A percentile compares a stretch with the other conserved stretches of the same genome.
Evolutionary conservation across 2,113 vertebrate species (phyloP).

Genomic region (Megaleporinus macrocephalus): DNA sequence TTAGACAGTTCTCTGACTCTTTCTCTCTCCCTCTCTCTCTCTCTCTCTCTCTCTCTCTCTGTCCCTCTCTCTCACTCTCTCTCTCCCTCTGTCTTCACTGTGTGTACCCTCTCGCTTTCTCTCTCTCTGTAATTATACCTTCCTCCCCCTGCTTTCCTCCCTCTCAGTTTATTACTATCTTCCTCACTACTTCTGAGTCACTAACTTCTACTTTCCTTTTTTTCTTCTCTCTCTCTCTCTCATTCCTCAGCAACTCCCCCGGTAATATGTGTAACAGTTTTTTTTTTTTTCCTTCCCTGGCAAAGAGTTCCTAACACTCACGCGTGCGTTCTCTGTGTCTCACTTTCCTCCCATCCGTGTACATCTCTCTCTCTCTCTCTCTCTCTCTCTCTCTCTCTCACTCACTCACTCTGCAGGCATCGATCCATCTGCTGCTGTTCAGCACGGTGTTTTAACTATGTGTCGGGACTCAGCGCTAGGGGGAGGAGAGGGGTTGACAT

Average conservation of each 20-base stretch:
- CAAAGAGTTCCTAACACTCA: slow-evolving; percentile 44
- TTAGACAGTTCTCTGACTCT: slow-evolving; percentile 70
- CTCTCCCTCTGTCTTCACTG: slow-evolving; percentile 56
- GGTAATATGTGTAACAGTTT: slow-evolving; percentile 55
- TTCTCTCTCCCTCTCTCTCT: slow-evolving; percentile 58
- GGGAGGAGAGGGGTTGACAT: slow-evolving; percentile 29
- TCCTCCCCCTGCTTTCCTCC: slow-evolving; percentile 74
- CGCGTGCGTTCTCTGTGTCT: slow-evolving; percentile 36
- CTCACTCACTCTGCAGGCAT: slow-evolving; percentile 31
- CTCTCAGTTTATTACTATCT: slow-evolving; percentile 74
- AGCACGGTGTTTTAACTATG: slow-evolving; percentile 41
- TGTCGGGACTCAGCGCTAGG: slow-evolving; percentile 23
- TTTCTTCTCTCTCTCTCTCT: slow-evolving; percentile 32
- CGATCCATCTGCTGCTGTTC: slow-evolving; percentile 48
- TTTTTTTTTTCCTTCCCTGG: slow-evolving; percentile 46
- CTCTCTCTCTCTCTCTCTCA: slow-evolving; percentile 19
- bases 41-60: slow-evolving; percentile 60
- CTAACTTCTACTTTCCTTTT: slow-evolving; percentile 51
- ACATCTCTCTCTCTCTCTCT: slow-evolving; percentile 35
- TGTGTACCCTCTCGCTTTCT: slow-evolving; percentile 60
- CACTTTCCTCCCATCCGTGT: slow-evolving; percentile 8
- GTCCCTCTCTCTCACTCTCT: slow-evolving; percentile 61
- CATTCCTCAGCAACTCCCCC: slow-evolving; percentile 57
- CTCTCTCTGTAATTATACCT: slow-evolving; percentile 78
- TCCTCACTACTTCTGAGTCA: slow-evolving; percentile 75